Percentiles rank a stretch among this genome's conserved stretches.
Evolutionary conservation across 2,113 vertebrate species (phyloP).

Genomic region (Ctenomys sociabilis): DNA sequence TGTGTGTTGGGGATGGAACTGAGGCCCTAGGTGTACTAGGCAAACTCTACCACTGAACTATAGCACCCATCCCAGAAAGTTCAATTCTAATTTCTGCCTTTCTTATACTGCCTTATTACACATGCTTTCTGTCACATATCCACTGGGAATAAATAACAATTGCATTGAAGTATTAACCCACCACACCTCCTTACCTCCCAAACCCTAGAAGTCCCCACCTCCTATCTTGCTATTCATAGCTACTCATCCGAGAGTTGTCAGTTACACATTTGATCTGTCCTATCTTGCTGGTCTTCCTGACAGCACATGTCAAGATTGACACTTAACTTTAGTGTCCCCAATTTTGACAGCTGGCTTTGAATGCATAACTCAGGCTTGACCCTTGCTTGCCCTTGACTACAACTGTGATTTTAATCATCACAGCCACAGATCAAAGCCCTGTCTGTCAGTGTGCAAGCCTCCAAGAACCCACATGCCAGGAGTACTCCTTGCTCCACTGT

Average conservation of each 20-base stretch:
- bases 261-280: neutral
- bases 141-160: neutral
- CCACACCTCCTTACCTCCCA: neutral
- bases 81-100: constrained; percentile 3
- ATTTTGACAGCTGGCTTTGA: neutral
- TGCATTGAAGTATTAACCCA: neutral
- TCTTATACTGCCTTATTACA: neutral
- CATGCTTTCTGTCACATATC: neutral
- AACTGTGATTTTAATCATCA: neutral
- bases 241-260: neutral
- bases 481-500: neutral
- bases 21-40: neutral
- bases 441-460: neutral
- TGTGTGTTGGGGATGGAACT: neutral
- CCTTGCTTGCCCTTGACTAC: neutral
- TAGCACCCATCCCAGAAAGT: neutral
- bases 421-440: neutral
- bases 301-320: neutral
- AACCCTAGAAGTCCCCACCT: neutral
- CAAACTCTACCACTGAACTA: neutral
- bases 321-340: neutral
- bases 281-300: neutral
- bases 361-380: neutral
- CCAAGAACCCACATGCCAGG: neutral
- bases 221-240: neutral